These are phyloP conservation scores for Maccullochella peelii DNA, from an alignment of 2,113 vertebrate genomes.

Conservation along the genomic window DNA sequence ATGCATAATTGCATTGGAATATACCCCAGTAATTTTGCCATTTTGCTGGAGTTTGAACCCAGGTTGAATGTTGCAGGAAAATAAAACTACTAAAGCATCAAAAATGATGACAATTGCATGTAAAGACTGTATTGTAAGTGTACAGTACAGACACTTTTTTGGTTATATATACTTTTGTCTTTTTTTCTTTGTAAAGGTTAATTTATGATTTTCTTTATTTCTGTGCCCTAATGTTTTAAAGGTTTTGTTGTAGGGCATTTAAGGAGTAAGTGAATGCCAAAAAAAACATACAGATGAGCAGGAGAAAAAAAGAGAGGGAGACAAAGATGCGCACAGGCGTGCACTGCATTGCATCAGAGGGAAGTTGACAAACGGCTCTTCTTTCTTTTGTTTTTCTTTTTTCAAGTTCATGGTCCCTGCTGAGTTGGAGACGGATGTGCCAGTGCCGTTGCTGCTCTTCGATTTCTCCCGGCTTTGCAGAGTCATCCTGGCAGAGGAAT, in stretches of 20 bases:
- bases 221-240: neutral
- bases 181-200: neutral
- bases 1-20: constrained; percentile 74
- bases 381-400: constrained; percentile 49
- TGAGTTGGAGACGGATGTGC: constrained; percentile 72
- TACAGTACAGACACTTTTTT: neutral
- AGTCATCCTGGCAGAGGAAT: constrained; percentile 73
- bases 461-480: constrained; percentile 72
- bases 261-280: constrained; percentile 19
- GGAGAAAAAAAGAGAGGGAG: neutral
- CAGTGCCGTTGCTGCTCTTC: constrained; percentile 49
- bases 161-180: neutral
- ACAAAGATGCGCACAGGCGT: constrained; percentile 23
- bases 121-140: neutral
- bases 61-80: constrained; percentile 51
- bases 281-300: constrained; percentile 37
- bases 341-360: constrained; percentile 66
- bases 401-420: constrained; percentile 65
- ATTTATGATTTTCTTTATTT: neutral
- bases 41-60: constrained; percentile 52
- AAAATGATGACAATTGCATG: neutral
- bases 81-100: constrained; percentile 17
- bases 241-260: neutral
- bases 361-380: constrained; percentile 63
- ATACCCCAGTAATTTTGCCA: constrained; percentile 74